A percentile compares a stretch with the other conserved stretches of the same genome.
Conservation (phyloP, 30 jellyfish, hydroid and myxozoan species). For the Aurelia coerulea region DNA sequence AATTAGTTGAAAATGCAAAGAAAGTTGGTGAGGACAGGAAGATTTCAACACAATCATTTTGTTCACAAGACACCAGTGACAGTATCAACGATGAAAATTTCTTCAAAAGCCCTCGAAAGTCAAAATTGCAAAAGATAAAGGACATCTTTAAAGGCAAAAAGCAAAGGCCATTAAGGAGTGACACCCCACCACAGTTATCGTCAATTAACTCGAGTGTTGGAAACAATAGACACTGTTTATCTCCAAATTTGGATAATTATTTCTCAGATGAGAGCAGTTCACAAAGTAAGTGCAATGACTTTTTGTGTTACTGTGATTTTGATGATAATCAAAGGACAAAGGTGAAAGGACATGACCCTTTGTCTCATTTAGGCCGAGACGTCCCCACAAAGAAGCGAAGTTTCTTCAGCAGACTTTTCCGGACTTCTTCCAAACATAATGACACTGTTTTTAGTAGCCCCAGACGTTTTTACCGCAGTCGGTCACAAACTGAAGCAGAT, state of each 20-base stretch:
- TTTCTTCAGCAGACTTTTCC: conserved; percentile 41
- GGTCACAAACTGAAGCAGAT: conserved; percentile 43
- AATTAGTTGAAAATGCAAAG: conserved; percentile 47
- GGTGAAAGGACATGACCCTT: conserved; percentile 26
- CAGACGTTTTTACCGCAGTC: neutral
- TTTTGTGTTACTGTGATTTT: conserved; percentile 42
- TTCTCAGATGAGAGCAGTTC: conserved; percentile 33
- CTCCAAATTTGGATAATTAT: conserved; percentile 31
- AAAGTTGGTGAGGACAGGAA: conserved; percentile 9
- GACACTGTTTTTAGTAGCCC: neutral
- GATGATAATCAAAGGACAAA: conserved; percentile 7
- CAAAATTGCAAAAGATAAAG: conserved; percentile 50
- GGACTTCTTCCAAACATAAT: conserved; percentile 8
- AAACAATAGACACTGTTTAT: conserved; percentile 3
- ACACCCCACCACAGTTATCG: neutral
- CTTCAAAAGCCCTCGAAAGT: neutral
- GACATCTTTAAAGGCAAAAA: conserved; percentile 7
- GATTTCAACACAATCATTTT: conserved; percentile 1
- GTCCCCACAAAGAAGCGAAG: conserved; percentile 40
- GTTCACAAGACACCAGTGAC: conserved; percentile 23
- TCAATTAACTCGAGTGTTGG: neutral
- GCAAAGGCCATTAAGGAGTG: conserved; percentile 11
- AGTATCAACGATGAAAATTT: neutral
- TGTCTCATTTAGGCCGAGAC: conserved; percentile 57
- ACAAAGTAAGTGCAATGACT: conserved; percentile 22